Percentiles rank a stretch among this genome's conserved stretches.
phyloP scores from a whole-genome alignment of 2,113 vertebrate species.

The Archocentrus centrarchus region DNA sequence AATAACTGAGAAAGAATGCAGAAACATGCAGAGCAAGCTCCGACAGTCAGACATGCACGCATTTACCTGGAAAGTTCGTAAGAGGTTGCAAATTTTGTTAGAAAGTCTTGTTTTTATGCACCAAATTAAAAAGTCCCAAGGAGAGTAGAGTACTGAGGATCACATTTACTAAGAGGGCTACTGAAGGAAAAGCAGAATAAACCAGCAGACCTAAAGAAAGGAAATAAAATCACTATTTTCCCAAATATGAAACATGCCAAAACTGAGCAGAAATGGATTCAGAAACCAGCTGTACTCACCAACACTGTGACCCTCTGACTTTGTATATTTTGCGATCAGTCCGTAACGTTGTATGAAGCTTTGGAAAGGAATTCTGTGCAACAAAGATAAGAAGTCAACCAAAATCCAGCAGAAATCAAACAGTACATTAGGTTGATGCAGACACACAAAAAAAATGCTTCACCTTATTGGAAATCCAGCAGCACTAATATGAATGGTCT shows the following conservation, averaged over 20 bases:
- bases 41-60: conserved; percentile 57
- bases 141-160: conserved; percentile 44
- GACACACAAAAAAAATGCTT: background rate
- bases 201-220: conserved; percentile 57
- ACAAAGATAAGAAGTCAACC: conserved; percentile 30
- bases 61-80: conserved; percentile 76
- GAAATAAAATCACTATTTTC: conserved; percentile 45
- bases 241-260: conserved; percentile 8
- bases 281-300: conserved; percentile 67
- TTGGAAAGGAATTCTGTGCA: conserved; percentile 85
- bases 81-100: conserved; percentile 53
- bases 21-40: conserved; percentile 38
- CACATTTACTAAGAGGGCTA: conserved; percentile 30
- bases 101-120: conserved; percentile 42
- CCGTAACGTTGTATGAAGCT: conserved; percentile 88
- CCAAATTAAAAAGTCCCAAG: conserved; percentile 50
- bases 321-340: conserved; percentile 76
- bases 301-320: conserved; percentile 23
- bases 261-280: background rate
- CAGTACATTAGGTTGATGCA: background rate
- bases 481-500: conserved; percentile 95
- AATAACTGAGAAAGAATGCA: background rate
- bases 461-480: conserved; percentile 97
- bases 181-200: conserved; percentile 44
- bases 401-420: conserved; percentile 9